Evolutionary conservation across 2,888 invertebrate species (phyloP), one percentile per base, ranked within the genome.

Genomic region (Notodonta ziczac): DNA sequence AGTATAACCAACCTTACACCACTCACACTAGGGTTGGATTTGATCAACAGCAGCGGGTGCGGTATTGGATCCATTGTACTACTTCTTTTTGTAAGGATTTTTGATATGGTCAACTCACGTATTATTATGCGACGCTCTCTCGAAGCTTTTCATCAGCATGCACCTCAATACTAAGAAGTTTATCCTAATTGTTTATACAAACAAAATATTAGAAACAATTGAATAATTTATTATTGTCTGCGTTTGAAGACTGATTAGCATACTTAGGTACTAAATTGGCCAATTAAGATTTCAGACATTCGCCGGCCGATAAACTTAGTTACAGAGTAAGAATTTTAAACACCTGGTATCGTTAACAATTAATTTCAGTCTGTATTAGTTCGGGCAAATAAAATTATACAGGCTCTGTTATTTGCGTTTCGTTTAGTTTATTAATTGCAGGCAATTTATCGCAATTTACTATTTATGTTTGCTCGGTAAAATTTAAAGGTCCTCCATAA

Each of bases 181-280:
- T 39, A 16, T 55, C 14, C 14, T 13, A 42, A 40, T 14, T 35
- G 51, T 58, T 56, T 56, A 16, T 42, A 58, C 55, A 56, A 32
- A 60, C 52, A 46, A 42, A 16, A 16, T 59, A 46, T 60, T 24
- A 24, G 56, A 40, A 60, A 48, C 44, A 6, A 54, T 66, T 53
- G 59, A 63, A 70, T 69, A 66, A 63, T 63, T 70, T 61, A 66
- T 61, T 46, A 56, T 42, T 35, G 54, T 55, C 62, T 50, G 42
- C 56, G 55, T 62, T 63, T 59, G 55, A 59, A 56, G 53, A 13
- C 44, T 16, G 46, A 4, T 62, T 59, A n/a, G 59, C 50, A 59
- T 60, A 58, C 48, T 32, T 57, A 51, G 35, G 13, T 44, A 48
- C 53, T 62, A 54, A 60, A 56, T 57, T 62, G 65, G 53, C 44